phyloP scores from a whole-genome alignment of 2,797 vertebrate species.

The Aselliscus stoliczkanus region DNA sequence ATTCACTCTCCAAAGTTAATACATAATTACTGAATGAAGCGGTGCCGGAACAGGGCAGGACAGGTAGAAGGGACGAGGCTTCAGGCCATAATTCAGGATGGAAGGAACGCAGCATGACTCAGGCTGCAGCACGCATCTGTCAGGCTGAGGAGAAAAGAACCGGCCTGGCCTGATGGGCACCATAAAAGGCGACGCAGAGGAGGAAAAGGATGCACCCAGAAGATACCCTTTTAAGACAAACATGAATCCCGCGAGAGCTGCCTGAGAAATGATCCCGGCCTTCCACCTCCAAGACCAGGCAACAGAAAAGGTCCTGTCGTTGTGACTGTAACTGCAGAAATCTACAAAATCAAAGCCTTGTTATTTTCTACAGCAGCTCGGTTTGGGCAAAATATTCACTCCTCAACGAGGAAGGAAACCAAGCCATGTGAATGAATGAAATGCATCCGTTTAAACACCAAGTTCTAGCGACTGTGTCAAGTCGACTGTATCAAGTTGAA shows the following conservation, averaged over 20 bases:
- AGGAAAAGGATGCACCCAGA: background rate
- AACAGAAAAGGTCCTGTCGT: background rate
- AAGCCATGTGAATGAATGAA: background rate
- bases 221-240: constrained; percentile 55
- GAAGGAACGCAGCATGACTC: background rate
- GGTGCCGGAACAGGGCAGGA: background rate
- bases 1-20: background rate
- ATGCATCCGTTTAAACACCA: background rate
- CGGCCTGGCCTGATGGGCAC: background rate
- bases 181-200: constrained; percentile 66
- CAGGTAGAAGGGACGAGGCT: background rate
- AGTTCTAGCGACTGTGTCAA: background rate
- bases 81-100: background rate
- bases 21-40: background rate
- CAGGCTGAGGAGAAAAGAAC: background rate
- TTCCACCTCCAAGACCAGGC: background rate
- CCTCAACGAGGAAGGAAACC: background rate
- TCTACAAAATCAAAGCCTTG: background rate
- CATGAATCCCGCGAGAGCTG: background rate
- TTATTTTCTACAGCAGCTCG: background rate
- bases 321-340: background rate
- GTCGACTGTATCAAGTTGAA: background rate
- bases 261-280: background rate
- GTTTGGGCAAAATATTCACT: background rate
- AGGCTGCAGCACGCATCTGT: background rate